These are phyloP conservation scores for Progne subis DNA, from an alignment of 2,113 vertebrate genomes.

Conservation along the genomic window DNA sequence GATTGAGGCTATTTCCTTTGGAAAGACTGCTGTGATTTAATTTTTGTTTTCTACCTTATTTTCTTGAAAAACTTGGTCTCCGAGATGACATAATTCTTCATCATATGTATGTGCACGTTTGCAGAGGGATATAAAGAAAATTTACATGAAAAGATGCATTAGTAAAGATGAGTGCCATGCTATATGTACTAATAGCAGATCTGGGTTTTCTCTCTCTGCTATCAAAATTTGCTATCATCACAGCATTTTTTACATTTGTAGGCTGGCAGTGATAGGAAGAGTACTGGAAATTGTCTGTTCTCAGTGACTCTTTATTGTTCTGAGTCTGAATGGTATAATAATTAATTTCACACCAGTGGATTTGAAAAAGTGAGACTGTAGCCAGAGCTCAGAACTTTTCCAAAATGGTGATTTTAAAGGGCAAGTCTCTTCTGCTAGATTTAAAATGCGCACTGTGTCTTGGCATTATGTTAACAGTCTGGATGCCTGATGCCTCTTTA, in stretches of 20 bases:
- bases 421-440: background rate
- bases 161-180: background rate
- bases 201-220: background rate
- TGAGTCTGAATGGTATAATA: slow-evolving; percentile 89
- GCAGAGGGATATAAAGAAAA: background rate
- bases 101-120: background rate
- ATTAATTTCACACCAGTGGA: slow-evolving; percentile 90
- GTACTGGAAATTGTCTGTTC: slow-evolving; percentile 88
- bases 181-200: background rate
- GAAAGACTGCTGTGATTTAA: background rate
- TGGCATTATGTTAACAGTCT: background rate
- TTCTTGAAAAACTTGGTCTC: background rate
- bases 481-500: background rate
- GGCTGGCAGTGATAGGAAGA: slow-evolving; percentile 84
- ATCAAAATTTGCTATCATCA: background rate
- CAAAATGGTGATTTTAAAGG: background rate
- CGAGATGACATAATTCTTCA: background rate
- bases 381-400: background rate
- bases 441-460: background rate
- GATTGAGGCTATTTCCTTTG: background rate
- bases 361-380: slow-evolving; percentile 82
- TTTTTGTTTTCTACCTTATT: background rate
- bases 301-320: slow-evolving; percentile 91
- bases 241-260: background rate
- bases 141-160: background rate